Evolutionary conservation across 2,113 vertebrate genomes (phyloP).

Genomic region (Nymphicus hollandicus): DNA sequence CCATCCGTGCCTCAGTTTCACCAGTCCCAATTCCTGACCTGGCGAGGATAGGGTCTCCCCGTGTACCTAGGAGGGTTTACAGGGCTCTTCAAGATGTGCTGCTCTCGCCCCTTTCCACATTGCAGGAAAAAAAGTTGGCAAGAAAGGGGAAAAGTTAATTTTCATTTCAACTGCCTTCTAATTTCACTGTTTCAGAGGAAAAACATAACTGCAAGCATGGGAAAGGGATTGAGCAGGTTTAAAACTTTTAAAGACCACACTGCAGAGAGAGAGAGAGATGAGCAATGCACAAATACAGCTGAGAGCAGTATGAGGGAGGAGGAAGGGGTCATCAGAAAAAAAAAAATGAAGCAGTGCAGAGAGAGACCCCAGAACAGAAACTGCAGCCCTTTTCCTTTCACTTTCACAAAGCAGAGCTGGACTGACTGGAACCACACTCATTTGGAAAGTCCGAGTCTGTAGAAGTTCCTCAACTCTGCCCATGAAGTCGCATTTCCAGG

Average conservation of each 20-base stretch:
- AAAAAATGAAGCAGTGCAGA: not conserved
- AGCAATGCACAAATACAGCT: not conserved
- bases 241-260: not conserved
- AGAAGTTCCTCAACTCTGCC: not conserved
- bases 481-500: not conserved
- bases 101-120: not conserved
- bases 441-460: not conserved
- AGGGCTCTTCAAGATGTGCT: not conserved
- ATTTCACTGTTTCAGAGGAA: not conserved
- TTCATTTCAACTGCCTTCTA: not conserved
- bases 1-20: rapidly evolving
- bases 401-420: not conserved
- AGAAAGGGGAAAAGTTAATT: not conserved
- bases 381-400: not conserved
- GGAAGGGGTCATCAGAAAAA: not conserved
- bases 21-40: not conserved
- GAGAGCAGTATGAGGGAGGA: not conserved
- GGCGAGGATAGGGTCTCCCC: not conserved
- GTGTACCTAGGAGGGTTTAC: not conserved
- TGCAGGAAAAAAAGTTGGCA: not conserved
- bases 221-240: not conserved
- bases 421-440: not conserved
- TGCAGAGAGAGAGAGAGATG: no score
- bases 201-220: not conserved
- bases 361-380: not conserved